Base-by-base conservation (phyloP, 2,113 vertebrate species). In the Gambusia affinis region DNA sequence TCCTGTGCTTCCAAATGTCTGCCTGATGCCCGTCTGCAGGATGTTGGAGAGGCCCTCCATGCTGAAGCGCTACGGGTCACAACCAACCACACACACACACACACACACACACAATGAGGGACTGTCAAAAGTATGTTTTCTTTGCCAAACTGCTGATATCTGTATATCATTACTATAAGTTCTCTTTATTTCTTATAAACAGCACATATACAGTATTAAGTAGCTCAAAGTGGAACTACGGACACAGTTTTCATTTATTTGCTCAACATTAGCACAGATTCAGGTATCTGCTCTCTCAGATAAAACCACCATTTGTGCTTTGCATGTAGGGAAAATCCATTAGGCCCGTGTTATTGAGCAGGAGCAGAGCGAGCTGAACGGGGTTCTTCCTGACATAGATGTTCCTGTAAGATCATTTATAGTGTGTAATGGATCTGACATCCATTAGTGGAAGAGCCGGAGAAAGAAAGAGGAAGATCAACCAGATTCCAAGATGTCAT, bases 11-110 rank as follows among this genome's bases (percentile, higher is more conserved):
- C 98, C 95, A 44, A 99, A 99, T 2, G 98, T 99, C 94, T 99
- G 98, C 91, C 97, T 95, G 88, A 99, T 97, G 77, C 98, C 92
- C 0, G 96, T 97, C 91, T 99, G 97, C 85, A 99, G 95, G 73
- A 99, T 98, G 93, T 95, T 99, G 89, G 97, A 99, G 83, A 99
- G 95, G 15, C 97, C 97, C 84, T 99, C 98, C 97, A 99, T 99
- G 91, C 98, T 99, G 94, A 99, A 99, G 24, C 98, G 96, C 98
- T 99, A 90, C 4, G 66, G 70, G 60, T 15, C 67, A 75, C n/a
- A 61, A 8, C 29, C 39, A 62, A 7, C 51, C 68, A 75, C 42
- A 70, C 63, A 64, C 63, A 35, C 63, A 35, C 28, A 19, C 29
- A 19, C 27, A 12, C 39, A 42, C 39, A 42, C 39, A 47, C 22